These are phyloP conservation scores for Polydrusus tereticollis DNA, from an alignment of 2,888 invertebrate species.

Conservation along the genomic window DNA sequence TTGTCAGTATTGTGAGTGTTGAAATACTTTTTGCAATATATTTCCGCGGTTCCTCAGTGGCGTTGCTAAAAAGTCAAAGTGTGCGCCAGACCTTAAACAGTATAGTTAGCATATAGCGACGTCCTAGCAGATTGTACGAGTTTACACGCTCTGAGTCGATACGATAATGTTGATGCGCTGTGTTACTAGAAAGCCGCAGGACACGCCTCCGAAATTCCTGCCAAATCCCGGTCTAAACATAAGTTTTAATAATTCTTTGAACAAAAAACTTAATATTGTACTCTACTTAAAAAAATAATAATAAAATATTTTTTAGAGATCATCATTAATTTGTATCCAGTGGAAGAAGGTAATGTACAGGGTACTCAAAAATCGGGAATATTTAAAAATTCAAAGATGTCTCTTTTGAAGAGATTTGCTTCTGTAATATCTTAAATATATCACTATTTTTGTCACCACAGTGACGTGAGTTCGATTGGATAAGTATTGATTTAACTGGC, in stretches of 20 bases:
- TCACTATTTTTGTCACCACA: conserved; percentile 8
- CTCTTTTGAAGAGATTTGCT: neutral
- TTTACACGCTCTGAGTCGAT: too few relatives aligned
- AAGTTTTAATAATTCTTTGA: conserved; percentile 52
- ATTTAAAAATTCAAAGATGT: conserved; percentile 1
- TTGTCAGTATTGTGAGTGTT: too few relatives aligned
- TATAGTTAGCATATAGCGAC: too few relatives aligned
- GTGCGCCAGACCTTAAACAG: too few relatives aligned
- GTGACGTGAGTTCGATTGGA: neutral
- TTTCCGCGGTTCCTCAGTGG: too few relatives aligned
- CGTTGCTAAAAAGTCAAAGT: too few relatives aligned
- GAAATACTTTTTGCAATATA: too few relatives aligned
- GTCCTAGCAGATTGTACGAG: too few relatives aligned
- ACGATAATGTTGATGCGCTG: too few relatives aligned
- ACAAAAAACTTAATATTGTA: conserved; percentile 60
- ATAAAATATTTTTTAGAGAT: conserved; percentile 59
- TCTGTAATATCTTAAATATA: neutral
- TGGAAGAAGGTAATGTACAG: conserved; percentile 54
- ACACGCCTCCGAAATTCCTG: neutral
- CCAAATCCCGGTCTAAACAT: conserved; percentile 53
- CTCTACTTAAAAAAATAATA: conserved; percentile 55
- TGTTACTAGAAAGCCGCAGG: too few relatives aligned
- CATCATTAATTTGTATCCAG: conserved; percentile 57
- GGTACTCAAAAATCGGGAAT: conserved; percentile 5
- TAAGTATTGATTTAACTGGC: conserved; percentile 27